These are phyloP conservation scores for Percopsis transmontana DNA, from an alignment of 2,113 vertebrate species.

Conservation along the genomic window DNA sequence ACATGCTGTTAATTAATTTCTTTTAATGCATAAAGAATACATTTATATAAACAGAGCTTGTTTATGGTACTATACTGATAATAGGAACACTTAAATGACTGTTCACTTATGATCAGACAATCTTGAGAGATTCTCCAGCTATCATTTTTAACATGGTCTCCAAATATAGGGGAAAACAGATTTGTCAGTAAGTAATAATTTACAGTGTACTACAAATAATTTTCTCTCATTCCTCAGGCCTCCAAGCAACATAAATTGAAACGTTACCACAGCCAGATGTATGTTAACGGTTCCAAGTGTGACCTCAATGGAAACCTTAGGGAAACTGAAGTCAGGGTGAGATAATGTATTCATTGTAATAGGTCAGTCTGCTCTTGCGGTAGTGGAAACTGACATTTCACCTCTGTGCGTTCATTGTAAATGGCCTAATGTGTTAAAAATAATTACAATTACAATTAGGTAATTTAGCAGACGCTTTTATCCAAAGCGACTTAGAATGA, in stretches of 20 bases:
- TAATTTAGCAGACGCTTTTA: too few relatives aligned
- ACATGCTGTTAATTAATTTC: neutral
- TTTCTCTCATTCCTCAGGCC: slow-evolving; percentile 73
- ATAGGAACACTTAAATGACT: neutral
- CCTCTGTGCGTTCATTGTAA: neutral
- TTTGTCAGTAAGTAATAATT: neutral
- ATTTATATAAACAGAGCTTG: neutral
- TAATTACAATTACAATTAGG: too few relatives aligned
- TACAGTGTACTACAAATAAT: neutral
- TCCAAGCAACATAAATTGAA: slow-evolving; percentile 91
- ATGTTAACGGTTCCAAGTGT: slow-evolving; percentile 93
- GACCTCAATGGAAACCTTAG: slow-evolving; percentile 88
- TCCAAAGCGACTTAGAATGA: too few relatives aligned
- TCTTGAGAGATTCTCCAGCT: neutral
- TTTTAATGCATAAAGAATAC: neutral
- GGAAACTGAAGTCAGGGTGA: slow-evolving; percentile 92
- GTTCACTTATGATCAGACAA: neutral
- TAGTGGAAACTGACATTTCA: neutral
- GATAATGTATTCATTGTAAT: slow-evolving; percentile 37
- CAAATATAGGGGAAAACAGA: neutral
- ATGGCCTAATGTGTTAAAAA: too few relatives aligned
- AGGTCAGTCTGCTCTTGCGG: neutral
- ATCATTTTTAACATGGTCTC: neutral
- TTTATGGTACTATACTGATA: neutral
- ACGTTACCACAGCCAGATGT: slow-evolving; percentile 93